phyloP scores from a whole-genome alignment of 2,113 vertebrate genomes.

The Mustela lutreola region DNA sequence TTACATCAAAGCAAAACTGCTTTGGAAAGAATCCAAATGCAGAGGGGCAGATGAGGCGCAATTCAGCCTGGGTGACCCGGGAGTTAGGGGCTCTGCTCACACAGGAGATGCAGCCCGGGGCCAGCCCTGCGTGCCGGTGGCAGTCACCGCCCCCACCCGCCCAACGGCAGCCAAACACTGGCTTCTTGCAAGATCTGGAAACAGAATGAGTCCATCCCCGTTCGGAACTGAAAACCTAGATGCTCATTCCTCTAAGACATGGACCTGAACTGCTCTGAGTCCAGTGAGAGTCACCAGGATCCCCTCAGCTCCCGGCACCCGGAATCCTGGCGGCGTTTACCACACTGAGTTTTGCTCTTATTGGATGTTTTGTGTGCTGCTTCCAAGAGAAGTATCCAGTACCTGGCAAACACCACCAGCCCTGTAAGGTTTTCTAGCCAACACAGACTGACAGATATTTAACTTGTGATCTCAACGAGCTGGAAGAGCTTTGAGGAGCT shows the following conservation, averaged over 20 bases:
- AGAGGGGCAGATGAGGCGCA: not conserved
- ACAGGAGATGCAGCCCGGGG: not conserved
- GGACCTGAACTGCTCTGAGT: not conserved
- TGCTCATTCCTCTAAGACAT: not conserved
- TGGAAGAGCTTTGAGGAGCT: not conserved
- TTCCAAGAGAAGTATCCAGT: not conserved
- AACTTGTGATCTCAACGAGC: not conserved
- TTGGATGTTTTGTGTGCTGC: not conserved
- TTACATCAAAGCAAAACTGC: not conserved
- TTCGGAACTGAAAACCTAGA: not conserved
- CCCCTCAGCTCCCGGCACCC: not conserved
- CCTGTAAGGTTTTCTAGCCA: not conserved
- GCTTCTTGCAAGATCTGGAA: not conserved
- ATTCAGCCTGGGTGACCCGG: not conserved
- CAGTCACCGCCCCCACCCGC: accelerated
- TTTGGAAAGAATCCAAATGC: not conserved
- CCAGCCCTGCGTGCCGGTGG: accelerated
- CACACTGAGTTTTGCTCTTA: not conserved
- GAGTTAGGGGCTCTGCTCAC: not conserved
- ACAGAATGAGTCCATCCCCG: not conserved
- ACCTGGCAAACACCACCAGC: not conserved
- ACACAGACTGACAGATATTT: not conserved
- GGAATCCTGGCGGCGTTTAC: not conserved
- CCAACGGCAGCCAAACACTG: not conserved
- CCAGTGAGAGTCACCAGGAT: not conserved